Conservation (phyloP, 1,140 invertebrate species). For the Papilio aristodemus region DNA sequence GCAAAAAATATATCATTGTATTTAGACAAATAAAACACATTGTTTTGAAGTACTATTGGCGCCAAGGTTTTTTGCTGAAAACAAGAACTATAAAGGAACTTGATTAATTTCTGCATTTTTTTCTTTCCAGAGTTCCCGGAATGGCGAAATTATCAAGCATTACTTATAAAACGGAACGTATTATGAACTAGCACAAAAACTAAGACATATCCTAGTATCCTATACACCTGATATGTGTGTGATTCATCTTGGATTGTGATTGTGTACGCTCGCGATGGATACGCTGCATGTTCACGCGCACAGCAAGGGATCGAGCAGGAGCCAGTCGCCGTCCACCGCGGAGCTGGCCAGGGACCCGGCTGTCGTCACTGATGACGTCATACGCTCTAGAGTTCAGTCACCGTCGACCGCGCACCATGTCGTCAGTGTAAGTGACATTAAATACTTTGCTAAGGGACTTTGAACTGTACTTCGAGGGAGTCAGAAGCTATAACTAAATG, state of each 20-base stretch:
- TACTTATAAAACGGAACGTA: neutral
- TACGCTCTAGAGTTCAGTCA: conserved; percentile 69
- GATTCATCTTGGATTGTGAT: conserved; percentile 21
- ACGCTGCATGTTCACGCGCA: conserved; percentile 70
- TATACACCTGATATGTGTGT: conserved; percentile 23
- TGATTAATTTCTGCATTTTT: neutral
- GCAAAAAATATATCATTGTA: neutral
- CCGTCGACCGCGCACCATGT: conserved; percentile 70
- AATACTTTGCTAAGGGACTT: conserved; percentile 11
- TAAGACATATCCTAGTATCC: neutral
- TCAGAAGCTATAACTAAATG: neutral
- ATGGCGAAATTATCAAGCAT: conserved; percentile 20
- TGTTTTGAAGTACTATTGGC: neutral
- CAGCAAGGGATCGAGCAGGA: conserved; percentile 71
- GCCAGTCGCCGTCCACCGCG: conserved; percentile 73
- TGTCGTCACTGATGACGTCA: conserved; percentile 71
- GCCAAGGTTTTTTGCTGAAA: neutral
- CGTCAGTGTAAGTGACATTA: conserved; percentile 53
- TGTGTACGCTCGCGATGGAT: conserved; percentile 51
- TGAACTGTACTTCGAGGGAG: conserved; percentile 1
- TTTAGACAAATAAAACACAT: too few species aligned
- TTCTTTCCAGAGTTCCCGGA: conserved; percentile 13
- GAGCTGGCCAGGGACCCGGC: conserved; percentile 66
- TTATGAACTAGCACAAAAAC: conserved; percentile 14
- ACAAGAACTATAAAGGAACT: neutral